Base-by-base conservation (phyloP, 2,797 vertebrate species). In the Chiroxiphia lanceolata region DNA sequence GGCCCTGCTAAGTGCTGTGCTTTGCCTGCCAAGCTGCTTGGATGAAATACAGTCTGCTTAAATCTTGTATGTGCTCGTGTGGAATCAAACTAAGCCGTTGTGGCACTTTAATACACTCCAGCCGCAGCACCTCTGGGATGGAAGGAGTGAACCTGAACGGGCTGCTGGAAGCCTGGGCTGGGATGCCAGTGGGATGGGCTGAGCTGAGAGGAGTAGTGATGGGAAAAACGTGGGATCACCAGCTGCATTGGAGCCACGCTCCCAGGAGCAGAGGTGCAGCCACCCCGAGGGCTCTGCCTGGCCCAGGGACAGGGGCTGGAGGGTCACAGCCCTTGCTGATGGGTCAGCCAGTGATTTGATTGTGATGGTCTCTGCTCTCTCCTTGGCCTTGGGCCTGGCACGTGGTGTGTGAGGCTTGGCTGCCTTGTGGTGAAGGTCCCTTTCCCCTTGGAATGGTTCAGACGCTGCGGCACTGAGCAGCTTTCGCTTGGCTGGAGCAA, bases 61-160 rank as follows among this genome's bases (percentile, higher is more conserved):
- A 96, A 97, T 96, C 93, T 93, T 94, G 72, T 34, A 68, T 81
- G 90, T 5, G 85, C 85, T 89, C 29, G 26, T 61, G 21, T 20
- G 11, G 86, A 69, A 70, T 93, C 90, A 60, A 54, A 83, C 88
- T 92, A 93, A 96, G 72, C 83, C 63, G 0, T 26, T 2, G 48
- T 96, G 95, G 83, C 96, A 97, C 70, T 69, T 95, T 90, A 92
- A 95, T 93, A 67, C 2, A 68, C 93, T 96, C 79, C 78, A 60
- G 75, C 40, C 21, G 7, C 85, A 26, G 44, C 87, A 68, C 68
- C 75, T 91, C 79, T 0, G n/a, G 53, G 89, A 27, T 36, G 63
- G 89, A 42, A 45, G 65, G 34, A 53, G 51, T 4, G 42, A 42
- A 87, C 65, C 90, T 70, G 75, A 90, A 29, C 69, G 7, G 87